These are phyloP conservation scores for Atrina japonica DNA, from an alignment of 2,888 invertebrate genomes.

Conservation along the genomic window DNA sequence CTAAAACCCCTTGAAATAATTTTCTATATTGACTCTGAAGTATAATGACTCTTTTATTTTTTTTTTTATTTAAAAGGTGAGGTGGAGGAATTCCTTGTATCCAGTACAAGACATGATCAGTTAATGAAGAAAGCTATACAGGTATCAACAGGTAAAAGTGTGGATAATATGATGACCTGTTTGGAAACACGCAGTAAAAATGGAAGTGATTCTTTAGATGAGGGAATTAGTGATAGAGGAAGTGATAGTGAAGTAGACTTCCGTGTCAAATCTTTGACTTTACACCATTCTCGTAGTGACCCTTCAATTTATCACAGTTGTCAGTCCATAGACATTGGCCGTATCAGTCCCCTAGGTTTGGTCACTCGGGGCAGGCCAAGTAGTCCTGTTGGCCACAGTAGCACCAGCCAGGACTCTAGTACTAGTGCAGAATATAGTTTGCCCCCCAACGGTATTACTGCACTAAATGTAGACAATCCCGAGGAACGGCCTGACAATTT, in stretches of 20 bases:
- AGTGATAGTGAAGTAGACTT: slow-evolving; percentile 55
- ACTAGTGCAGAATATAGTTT: slow-evolving; percentile 70
- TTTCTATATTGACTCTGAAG: no score
- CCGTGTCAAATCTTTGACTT: slow-evolving; percentile 53
- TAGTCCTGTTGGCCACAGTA: slow-evolving; percentile 58
- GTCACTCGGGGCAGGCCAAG: slow-evolving; percentile 50
- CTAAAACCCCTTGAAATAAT: no score
- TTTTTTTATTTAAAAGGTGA: slow-evolving; percentile 49
- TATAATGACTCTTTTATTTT: no score
- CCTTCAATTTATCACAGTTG: slow-evolving; percentile 67
- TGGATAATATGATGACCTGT: slow-evolving; percentile 42
- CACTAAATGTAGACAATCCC: slow-evolving; percentile 41
- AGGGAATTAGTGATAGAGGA: slow-evolving; percentile 53
- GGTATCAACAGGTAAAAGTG: slow-evolving; percentile 46
- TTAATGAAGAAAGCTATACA: slow-evolving; percentile 42
- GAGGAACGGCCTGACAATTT: slow-evolving; percentile 26
- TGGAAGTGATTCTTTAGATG: slow-evolving; percentile 44
- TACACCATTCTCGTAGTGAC: slow-evolving; percentile 66
- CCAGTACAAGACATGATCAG: slow-evolving; percentile 46
- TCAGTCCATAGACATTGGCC: slow-evolving; percentile 31
- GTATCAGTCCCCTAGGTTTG: slow-evolving; percentile 42
- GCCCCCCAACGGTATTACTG: slow-evolving; percentile 38
- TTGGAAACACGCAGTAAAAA: slow-evolving; percentile 50
- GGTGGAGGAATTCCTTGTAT: slow-evolving; percentile 48
- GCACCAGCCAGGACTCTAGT: slow-evolving; percentile 64